Evolutionary conservation across 2,797 vertebrate genomes (phyloP).

Genomic region (Buphagus erythrorhynchus): DNA sequence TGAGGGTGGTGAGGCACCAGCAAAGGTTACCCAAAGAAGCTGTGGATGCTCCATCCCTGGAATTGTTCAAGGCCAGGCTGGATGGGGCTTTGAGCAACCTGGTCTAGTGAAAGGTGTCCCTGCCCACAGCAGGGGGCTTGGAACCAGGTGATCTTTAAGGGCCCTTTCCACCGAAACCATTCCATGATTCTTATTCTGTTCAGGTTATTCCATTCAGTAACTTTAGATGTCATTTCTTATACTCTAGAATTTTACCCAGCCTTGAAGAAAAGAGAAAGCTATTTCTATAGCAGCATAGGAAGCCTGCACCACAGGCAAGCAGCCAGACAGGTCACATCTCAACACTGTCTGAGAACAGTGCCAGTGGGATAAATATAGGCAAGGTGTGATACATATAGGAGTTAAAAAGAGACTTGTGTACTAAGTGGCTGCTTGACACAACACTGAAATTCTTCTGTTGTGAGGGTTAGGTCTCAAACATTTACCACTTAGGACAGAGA

Average conservation of each 20-base stretch:
- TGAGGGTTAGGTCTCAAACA: constrained; percentile 23
- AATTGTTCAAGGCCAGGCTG: neutral
- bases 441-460: constrained; percentile 32
- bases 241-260: neutral
- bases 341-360: neutral
- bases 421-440: constrained; percentile 60
- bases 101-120: neutral
- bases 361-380: constrained; percentile 21
- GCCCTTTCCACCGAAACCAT: neutral
- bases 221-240: neutral
- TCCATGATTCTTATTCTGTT: neutral
- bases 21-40: neutral
- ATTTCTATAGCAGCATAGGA: neutral
- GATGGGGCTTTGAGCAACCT: neutral
- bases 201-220: neutral
- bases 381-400: constrained; percentile 26
- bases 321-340: constrained; percentile 5
- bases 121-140: accelerated
- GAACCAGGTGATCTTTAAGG: neutral
- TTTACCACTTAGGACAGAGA: constrained; percentile 37
- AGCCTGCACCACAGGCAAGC: neutral
- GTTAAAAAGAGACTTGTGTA: constrained; percentile 62
- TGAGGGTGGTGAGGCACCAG: neutral
- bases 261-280: neutral
- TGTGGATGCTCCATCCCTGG: neutral